phyloP scores from a whole-genome alignment of 2,888 invertebrate genomes.

The Pecten maximus region DNA sequence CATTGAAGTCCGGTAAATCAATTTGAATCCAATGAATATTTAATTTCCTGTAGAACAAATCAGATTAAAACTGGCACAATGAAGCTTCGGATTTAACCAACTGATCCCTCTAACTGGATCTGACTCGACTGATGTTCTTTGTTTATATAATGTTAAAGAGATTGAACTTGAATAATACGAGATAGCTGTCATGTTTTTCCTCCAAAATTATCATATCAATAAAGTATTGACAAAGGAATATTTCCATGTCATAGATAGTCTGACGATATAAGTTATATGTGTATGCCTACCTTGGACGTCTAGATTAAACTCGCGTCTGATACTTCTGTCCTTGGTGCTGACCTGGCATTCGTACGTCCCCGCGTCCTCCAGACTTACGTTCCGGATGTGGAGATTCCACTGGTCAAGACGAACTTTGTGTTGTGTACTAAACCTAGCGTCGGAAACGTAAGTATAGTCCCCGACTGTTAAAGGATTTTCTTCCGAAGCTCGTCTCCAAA shows the following conservation, averaged over 20 bases:
- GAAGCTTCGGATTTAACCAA: no score
- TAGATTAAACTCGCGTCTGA: constrained; percentile 68
- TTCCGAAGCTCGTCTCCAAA: constrained; percentile 68
- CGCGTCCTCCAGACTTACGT: constrained; percentile 65
- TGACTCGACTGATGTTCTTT: no score
- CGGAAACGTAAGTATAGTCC: constrained; percentile 66
- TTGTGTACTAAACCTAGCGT: constrained; percentile 65
- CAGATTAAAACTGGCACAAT: no score
- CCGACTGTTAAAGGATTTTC: constrained; percentile 72
- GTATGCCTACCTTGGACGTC: constrained; percentile 67
- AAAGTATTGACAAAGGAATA: no score
- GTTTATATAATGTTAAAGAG: no score
- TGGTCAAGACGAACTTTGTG: constrained; percentile 63
- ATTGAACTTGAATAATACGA: no score
- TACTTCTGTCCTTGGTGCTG: constrained; percentile 67
- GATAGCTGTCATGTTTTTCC: no score
- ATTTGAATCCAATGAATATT: background rate
- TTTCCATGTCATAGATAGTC: no score
- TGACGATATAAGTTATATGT: no score
- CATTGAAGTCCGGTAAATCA: background rate
- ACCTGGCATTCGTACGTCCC: constrained; percentile 75
- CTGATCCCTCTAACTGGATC: no score
- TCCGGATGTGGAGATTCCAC: constrained; percentile 72
- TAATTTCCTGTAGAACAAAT: background rate
- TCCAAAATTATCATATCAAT: no score